Evolutionary conservation across 2,113 vertebrate genomes (phyloP).

Genomic region (Gila orcuttii): DNA sequence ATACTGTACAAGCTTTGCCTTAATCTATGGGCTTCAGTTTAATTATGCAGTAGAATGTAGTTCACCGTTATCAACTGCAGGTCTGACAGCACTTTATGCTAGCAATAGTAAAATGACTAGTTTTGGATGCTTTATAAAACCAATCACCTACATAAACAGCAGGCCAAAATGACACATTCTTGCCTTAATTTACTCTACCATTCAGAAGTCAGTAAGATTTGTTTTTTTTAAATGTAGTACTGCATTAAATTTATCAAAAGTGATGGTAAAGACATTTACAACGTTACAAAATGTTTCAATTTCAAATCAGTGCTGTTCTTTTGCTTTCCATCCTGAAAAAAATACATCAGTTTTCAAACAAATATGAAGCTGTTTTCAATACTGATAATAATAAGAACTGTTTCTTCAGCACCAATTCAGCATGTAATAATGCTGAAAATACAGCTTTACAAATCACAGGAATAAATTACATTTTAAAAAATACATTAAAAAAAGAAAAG

Average conservation of each 20-base stretch:
- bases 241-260: not conserved
- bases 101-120: not conserved
- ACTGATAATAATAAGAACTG: not conserved
- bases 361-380: not conserved
- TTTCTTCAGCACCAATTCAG: not conserved
- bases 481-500: not conserved
- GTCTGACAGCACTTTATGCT: conserved; percentile 11
- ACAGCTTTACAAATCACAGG: not conserved
- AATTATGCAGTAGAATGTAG: conserved; percentile 6
- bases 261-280: not conserved
- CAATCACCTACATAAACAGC: not conserved
- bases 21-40: conserved; percentile 5
- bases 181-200: not conserved
- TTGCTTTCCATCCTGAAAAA: not conserved
- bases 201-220: not conserved
- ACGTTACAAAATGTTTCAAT: not conserved
- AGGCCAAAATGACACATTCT: conserved; percentile 3
- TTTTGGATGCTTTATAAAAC: not conserved
- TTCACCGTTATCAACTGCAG: not conserved
- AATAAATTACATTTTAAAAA: not conserved
- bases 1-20: conserved; percentile 15
- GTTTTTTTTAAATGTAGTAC: not conserved
- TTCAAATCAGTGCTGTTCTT: not conserved
- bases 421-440: not conserved
- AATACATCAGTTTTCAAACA: not conserved